A percentile compares a stretch with the other conserved stretches of the same genome.
These are phyloP conservation scores for Alsophila aescularia DNA, from an alignment of 2,888 invertebrate genomes.

Conservation along the genomic window DNA sequence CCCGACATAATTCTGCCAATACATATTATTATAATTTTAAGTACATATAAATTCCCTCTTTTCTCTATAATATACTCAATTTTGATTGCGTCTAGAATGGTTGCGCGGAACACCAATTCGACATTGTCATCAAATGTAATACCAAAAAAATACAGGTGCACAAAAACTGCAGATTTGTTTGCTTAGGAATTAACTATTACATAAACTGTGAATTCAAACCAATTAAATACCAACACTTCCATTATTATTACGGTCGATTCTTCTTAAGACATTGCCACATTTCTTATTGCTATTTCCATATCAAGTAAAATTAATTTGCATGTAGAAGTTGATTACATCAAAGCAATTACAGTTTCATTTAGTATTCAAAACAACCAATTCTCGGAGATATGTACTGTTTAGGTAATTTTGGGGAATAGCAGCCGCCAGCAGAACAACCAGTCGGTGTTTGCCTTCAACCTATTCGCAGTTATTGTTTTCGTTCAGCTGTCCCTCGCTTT, in stretches of 20 bases:
- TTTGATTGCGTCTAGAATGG: too few species aligned
- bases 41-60: too few species aligned
- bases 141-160: neutral
- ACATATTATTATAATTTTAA: too few species aligned
- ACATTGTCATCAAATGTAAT: neutral
- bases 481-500: conserved; percentile 42
- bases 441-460: conserved; percentile 33
- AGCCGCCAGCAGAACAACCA: conserved; percentile 30
- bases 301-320: neutral
- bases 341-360: neutral
- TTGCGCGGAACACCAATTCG: too few species aligned
- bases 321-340: neutral
- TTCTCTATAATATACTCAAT: too few species aligned
- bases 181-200: neutral
- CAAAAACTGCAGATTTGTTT: neutral
- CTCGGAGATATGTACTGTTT: conserved; percentile 5
- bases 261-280: too few species aligned
- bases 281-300: too few species aligned
- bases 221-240: too few species aligned
- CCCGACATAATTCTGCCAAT: too few species aligned
- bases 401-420: conserved; percentile 21
- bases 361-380: conserved; percentile 10
- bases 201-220: too few species aligned
- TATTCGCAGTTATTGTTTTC: conserved; percentile 41
- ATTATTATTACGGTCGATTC: too few species aligned